Percentiles rank a stretch among this genome's conserved stretches.
Evolutionary conservation across 2,113 vertebrate genomes (phyloP).

Genomic region (Cyprinodon variegatus): DNA sequence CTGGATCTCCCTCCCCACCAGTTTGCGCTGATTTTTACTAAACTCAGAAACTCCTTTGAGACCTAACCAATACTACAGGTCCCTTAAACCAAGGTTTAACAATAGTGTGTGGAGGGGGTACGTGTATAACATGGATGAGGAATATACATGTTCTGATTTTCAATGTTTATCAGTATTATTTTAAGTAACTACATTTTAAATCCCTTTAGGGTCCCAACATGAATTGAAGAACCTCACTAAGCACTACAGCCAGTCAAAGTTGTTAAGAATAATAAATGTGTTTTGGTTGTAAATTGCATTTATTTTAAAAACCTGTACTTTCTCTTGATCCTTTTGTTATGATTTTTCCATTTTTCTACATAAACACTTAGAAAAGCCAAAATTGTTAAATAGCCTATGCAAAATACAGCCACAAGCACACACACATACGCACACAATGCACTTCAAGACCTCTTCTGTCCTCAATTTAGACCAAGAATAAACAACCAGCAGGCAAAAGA

Average conservation of each 20-base stretch:
- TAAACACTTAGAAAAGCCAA: conserved; percentile 25
- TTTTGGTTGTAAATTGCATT: conserved; percentile 10
- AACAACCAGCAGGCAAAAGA: conserved; percentile 76
- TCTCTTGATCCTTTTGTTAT: neutral
- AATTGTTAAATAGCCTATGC: conserved; percentile 33
- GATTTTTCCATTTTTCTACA: conserved; percentile 13
- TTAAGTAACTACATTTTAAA: neutral
- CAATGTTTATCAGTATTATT: neutral
- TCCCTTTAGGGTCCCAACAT: neutral
- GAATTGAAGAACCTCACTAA: neutral
- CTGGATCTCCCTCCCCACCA: too few relatives aligned
- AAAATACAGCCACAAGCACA: conserved; percentile 7
- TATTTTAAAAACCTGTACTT: conserved; percentile 1
- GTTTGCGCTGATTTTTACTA: too few relatives aligned
- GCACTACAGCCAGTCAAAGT: neutral
- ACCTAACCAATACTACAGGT: too few relatives aligned
- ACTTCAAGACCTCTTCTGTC: conserved; percentile 65
- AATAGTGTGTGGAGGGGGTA: too few relatives aligned
- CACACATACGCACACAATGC: conserved; percentile 7
- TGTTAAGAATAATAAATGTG: neutral
- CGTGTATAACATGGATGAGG: too few relatives aligned
- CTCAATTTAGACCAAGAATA: conserved; percentile 66
- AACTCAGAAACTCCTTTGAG: too few relatives aligned
- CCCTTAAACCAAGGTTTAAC: too few relatives aligned
- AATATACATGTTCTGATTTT: too few relatives aligned